Conservation (phyloP, 2,113 vertebrate genomes). For the Carassius auratus region DNA sequence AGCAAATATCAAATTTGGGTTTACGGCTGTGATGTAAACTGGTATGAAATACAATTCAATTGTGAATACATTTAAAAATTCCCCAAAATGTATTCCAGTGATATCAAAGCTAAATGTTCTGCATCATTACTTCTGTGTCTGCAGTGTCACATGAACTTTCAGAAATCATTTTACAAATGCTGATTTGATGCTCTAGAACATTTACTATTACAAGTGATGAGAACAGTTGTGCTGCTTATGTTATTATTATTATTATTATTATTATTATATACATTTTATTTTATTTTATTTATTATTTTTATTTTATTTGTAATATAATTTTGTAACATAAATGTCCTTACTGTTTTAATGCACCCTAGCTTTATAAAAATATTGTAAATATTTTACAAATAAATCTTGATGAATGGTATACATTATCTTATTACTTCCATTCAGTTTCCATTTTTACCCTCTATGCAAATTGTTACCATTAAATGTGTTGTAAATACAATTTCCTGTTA, state of each 20-base stretch:
- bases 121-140: neutral
- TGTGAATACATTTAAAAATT: neutral
- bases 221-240: neutral
- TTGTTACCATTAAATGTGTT: neutral
- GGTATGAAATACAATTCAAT: neutral
- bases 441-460: neutral
- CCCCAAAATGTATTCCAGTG: too few species aligned
- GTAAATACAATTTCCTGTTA: neutral
- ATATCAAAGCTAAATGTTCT: neutral
- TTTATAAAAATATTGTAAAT: too few species aligned
- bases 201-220: too few species aligned
- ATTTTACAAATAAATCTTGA: neutral
- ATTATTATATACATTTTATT: too few species aligned
- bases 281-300: too few species aligned
- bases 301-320: too few species aligned
- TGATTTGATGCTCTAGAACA: too few species aligned
- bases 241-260: too few species aligned
- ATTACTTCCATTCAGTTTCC: neutral
- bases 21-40: neutral
- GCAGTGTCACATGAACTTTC: neutral
- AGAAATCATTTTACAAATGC: neutral
- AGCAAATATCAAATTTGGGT: neutral
- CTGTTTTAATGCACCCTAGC: too few species aligned
- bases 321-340: too few species aligned
- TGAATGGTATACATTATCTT: neutral